Conservation (phyloP, 1,140 invertebrate species). For the Neocloeon triangulifer region DNA sequence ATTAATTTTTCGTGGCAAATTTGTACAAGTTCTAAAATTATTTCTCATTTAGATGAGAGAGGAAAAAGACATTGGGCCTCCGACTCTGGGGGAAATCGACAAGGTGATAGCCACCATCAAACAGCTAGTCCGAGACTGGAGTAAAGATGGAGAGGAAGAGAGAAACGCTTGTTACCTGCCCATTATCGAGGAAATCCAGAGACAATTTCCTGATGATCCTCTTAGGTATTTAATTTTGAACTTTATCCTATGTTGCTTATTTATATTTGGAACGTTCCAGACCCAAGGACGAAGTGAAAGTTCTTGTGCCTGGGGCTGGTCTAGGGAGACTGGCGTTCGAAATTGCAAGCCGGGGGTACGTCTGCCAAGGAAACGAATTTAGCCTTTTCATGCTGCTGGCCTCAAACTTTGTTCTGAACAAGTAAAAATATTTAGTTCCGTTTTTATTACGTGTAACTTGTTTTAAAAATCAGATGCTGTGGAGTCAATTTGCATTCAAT, state of each 20-base stretch:
- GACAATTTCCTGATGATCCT: conserved; percentile 38
- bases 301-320: conserved; percentile 87
- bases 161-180: conserved; percentile 72
- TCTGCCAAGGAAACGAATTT: conserved; percentile 93
- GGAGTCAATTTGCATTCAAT: conserved; percentile 34
- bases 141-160: conserved; percentile 55
- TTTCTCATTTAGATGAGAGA: too few relatives aligned
- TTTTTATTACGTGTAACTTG: too few relatives aligned
- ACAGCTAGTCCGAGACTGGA: conserved; percentile 93
- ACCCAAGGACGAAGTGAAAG: conserved; percentile 30
- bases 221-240: conserved; percentile 15
- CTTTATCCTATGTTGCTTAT: conserved; percentile 2
- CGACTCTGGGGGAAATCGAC: conserved; percentile 33
- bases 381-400: conserved; percentile 93
- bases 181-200: conserved; percentile 64
- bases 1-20: too few relatives aligned
- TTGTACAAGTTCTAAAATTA: conserved; percentile 1
- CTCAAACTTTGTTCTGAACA: conserved; percentile 87
- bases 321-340: conserved; percentile 84
- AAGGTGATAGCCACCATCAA: conserved; percentile 85
- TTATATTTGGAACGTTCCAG: conserved; percentile 17
- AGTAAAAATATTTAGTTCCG: too few relatives aligned
- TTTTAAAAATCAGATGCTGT: conserved; percentile 28
- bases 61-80: conserved; percentile 5
- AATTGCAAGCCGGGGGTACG: conserved; percentile 68